Base-by-base conservation (phyloP, 1,140 invertebrate species). In the Drosophila serrata region DNA sequence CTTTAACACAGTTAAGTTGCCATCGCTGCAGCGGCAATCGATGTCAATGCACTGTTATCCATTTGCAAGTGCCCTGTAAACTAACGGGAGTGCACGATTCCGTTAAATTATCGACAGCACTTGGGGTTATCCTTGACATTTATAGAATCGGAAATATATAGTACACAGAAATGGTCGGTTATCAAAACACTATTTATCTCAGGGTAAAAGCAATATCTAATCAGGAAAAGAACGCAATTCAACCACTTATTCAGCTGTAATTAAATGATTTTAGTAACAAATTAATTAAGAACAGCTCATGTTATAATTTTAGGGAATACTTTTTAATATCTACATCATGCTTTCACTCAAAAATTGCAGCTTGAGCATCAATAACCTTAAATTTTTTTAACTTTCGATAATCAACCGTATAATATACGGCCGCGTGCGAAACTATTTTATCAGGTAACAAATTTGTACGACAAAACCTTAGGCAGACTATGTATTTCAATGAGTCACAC, bases 1-100 rank as follows among this genome's bases (percentile, higher is more conserved):
- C 84, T 87, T 87, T 87, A 87, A 87, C 84, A 84, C 80, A 84
- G 76, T 87, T 87, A 87, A 88, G 76, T 85, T 85, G 57, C 48
- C 81, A 49, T 57, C 46, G 76, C 61, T 72, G 74, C 75, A 49
- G 51, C 64, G 57, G 35, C 74, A 70, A 56, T 77, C 63, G 74
- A 75, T 69, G 70, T n/a, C 70, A 58, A 53, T 39, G 55, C 19
- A 39, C 37, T 39, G 56, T 74, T 60, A 74, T 62, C 56, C 68
- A 61, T 74, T 74, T 61, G 37, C 68, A 43, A 46, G 43, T 76
- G 49, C 74, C 55, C 74, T 67, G 17, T 6, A 39, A 24, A 35
- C n/a, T 4, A 27, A 17, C 7, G 57, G 39, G 56, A 33, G 29
- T 56, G 12, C 53, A 19, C 17, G 31, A 22, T 53, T 53, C 4